Conservation (phyloP, 2,888 invertebrate genomes). For the Lasioglossum malachurum region DNA sequence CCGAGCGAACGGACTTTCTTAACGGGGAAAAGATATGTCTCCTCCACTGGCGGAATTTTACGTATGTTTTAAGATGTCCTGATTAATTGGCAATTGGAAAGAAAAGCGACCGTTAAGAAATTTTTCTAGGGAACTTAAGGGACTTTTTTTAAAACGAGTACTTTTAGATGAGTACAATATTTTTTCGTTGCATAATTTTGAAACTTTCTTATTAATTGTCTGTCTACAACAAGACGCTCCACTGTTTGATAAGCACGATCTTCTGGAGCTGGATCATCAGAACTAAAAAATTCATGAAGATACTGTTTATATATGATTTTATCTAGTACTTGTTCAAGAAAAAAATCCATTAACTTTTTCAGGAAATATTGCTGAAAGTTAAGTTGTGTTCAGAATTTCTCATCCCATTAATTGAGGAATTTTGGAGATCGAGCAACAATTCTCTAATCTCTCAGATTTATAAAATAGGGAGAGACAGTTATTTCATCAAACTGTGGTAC, state of each 20-base stretch:
- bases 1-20: constrained; percentile 9
- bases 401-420: not conserved
- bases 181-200: not conserved
- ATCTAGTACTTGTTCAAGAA: not conserved
- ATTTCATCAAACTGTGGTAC: not conserved
- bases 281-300: not conserved
- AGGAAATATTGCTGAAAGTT: not conserved
- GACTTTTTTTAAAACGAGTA: not conserved
- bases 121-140: not conserved
- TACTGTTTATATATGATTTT: not conserved
- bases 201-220: not conserved
- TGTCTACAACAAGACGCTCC: not conserved
- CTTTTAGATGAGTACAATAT: too few species aligned
- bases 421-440: not conserved
- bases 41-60: not conserved
- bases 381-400: not conserved
- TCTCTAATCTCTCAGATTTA: not conserved
- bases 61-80: not conserved
- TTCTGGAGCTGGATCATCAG: too few species aligned
- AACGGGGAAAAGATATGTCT: not conserved
- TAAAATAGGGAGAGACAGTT: not conserved
- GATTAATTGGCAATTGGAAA: not conserved
- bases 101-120: not conserved
- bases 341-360: not conserved
- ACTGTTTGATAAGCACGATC: not conserved